phyloP scores from a whole-genome alignment of 1,140 invertebrate species.

The Atta texana region DNA sequence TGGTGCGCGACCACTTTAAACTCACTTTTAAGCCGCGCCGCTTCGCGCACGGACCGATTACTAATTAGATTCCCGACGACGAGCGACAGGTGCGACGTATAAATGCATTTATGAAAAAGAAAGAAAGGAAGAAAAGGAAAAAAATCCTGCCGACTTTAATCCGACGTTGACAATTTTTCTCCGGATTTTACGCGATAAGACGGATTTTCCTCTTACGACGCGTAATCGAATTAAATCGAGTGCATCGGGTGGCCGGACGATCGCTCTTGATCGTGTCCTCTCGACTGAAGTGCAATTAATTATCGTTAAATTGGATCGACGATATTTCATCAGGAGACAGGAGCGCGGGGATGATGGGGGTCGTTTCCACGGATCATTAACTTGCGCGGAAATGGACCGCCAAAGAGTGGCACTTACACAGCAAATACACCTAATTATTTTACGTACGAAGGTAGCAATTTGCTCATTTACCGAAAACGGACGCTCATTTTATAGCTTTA shows the following conservation, averaged over 20 bases:
- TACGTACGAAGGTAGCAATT: background rate
- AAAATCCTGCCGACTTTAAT: slow-evolving; percentile 41
- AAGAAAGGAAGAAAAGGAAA: background rate
- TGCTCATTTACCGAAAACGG: slow-evolving; percentile 33
- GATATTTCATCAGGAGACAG: slow-evolving; percentile 67
- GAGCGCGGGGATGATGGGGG: slow-evolving; percentile 21
- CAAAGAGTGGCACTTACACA: slow-evolving; percentile 35
- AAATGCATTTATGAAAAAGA: background rate
- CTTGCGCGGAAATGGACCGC: slow-evolving; percentile 65
- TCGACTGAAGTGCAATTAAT: slow-evolving; percentile 72
- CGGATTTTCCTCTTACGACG: slow-evolving; percentile 35
- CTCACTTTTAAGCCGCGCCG: slow-evolving; percentile 64
- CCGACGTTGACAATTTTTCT: slow-evolving; percentile 43
- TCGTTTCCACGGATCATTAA: slow-evolving; percentile 70
- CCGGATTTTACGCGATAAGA: slow-evolving; percentile 49
- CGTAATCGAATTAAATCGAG: slow-evolving; percentile 73
- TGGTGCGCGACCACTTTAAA: slow-evolving; percentile 49
- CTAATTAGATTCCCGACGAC: slow-evolving; percentile 67
- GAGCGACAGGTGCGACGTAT: slow-evolving; percentile 19
- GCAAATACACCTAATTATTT: slow-evolving; percentile 71
- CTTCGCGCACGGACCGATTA: slow-evolving; percentile 35
- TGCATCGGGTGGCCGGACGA: slow-evolving; percentile 64
- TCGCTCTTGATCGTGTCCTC: slow-evolving; percentile 61
- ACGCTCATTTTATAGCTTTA: slow-evolving; percentile 23
- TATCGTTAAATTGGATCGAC: slow-evolving; percentile 73